Evolutionary conservation across 2,113 vertebrate species (phyloP).

Genomic region (Rhabdomys dilectus): DNA sequence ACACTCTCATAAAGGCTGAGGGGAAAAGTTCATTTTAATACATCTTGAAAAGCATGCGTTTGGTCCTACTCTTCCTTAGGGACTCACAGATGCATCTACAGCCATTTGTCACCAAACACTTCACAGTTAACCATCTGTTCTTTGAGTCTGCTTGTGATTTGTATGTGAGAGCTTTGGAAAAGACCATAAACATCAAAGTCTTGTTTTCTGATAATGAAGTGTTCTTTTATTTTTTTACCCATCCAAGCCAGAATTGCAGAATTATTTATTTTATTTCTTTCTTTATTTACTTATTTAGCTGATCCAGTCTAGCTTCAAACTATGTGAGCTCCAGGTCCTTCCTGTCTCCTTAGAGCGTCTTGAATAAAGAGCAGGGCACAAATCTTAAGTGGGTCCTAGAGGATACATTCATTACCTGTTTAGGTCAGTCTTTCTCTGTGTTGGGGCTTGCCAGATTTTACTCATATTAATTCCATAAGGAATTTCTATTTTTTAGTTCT

Average conservation of each 20-base stretch:
- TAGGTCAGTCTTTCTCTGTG: neutral
- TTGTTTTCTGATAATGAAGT: neutral
- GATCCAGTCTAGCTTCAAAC: neutral
- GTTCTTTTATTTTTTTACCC: neutral
- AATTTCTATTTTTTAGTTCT: constrained; percentile 7
- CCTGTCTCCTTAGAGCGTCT: neutral
- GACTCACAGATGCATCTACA: accelerated
- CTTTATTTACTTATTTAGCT: neutral
- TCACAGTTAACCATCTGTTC: neutral
- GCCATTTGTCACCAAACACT: neutral
- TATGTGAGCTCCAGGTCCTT: neutral
- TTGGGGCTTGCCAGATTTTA: neutral
- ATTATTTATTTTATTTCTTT: neutral
- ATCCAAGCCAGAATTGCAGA: neutral
- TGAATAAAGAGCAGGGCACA: neutral
- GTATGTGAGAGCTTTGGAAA: neutral
- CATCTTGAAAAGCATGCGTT: neutral
- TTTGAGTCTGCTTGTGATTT: neutral
- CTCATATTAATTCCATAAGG: constrained; percentile 8
- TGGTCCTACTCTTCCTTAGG: no score
- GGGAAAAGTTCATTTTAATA: neutral
- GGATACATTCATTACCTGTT: neutral
- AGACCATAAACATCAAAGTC: neutral
- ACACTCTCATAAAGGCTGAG: neutral
- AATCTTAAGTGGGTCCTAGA: neutral